Conservation (phyloP, 2,888 invertebrate species). For the Drosophila austrosaltans region DNA sequence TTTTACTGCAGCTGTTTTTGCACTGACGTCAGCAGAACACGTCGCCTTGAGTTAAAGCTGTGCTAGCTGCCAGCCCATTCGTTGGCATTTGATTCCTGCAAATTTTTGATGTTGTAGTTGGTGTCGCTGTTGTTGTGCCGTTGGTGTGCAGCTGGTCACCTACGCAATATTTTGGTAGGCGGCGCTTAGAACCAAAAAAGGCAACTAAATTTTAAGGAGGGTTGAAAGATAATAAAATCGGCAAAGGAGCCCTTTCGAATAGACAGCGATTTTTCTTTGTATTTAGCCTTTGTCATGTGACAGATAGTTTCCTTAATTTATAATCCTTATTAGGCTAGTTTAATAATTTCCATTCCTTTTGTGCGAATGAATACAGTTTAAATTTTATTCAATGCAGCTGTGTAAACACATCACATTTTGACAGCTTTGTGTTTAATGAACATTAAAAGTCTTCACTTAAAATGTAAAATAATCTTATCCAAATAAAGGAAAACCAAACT, state of each 20-base stretch:
- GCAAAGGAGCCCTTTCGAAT: conserved; percentile 12
- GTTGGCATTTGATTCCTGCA: conserved; percentile 53
- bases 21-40: conserved; percentile 61
- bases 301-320: conserved; percentile 21
- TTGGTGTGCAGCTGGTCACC: conserved; percentile 38
- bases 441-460: conserved; percentile 47
- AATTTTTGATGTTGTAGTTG: conserved; percentile 31
- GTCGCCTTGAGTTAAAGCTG: conserved; percentile 63
- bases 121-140: conserved; percentile 28
- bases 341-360: conserved; percentile 2
- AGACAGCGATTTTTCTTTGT: background rate
- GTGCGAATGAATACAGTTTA: conserved; percentile 39
- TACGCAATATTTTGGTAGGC: conserved; percentile 65
- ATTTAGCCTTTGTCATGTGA: background rate
- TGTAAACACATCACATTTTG: conserved; percentile 35
- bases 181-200: conserved; percentile 58
- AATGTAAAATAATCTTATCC: conserved; percentile 59
- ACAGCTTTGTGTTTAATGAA: conserved; percentile 27
- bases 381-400: conserved; percentile 52
- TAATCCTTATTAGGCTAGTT: background rate
- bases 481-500: background rate
- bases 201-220: conserved; percentile 25
- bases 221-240: conserved; percentile 49
- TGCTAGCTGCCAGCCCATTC: conserved; percentile 62
- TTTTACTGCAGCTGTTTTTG: conserved; percentile 11